Evolutionary conservation across 2,888 invertebrate genomes (phyloP).

Genomic region (Corbicula japonica): DNA sequence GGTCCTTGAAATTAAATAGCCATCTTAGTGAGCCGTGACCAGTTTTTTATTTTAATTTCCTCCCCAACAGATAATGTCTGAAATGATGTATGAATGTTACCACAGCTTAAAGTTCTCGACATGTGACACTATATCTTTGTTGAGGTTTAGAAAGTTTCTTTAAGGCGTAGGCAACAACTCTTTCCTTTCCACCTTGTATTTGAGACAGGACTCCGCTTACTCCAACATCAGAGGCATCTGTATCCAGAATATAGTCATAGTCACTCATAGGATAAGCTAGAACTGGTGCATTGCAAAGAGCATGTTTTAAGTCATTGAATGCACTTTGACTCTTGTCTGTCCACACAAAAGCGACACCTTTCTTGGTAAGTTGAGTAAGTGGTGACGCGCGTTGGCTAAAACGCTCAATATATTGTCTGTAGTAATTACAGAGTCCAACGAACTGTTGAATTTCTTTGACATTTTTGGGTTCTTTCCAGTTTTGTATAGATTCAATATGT

Average conservation of each 20-base stretch:
- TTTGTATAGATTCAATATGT: slow-evolving; percentile 32
- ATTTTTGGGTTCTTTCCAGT: slow-evolving; percentile 44
- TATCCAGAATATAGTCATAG: slow-evolving; percentile 50
- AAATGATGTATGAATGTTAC: slow-evolving; percentile 55
- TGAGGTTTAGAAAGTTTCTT: slow-evolving; percentile 49
- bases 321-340: slow-evolving; percentile 43
- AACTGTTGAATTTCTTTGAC: slow-evolving; percentile 21
- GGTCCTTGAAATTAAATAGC: slow-evolving; percentile 46
- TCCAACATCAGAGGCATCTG: slow-evolving; percentile 43
- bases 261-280: slow-evolving; percentile 50
- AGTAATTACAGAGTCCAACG: slow-evolving; percentile 48
- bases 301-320: slow-evolving; percentile 47
- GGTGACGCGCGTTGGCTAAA: slow-evolving; percentile 39
- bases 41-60: slow-evolving; percentile 7
- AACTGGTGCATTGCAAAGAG: slow-evolving; percentile 36
- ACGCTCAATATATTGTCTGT: slow-evolving; percentile 47
- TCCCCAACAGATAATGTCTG: slow-evolving; percentile 44
- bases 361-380: slow-evolving; percentile 43
- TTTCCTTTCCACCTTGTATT: slow-evolving; percentile 47
- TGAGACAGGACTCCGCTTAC: slow-evolving; percentile 55
- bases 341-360: slow-evolving; percentile 51
- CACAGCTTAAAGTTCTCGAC: slow-evolving; percentile 50
- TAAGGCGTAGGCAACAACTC: slow-evolving; percentile 48
- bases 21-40: slow-evolving; percentile 30
- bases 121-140: slow-evolving; percentile 53